Percentiles rank a stretch among this genome's conserved stretches.
These are phyloP conservation scores for Nomada ruficornis DNA, from an alignment of 2,888 invertebrate genomes.

Conservation along the genomic window DNA sequence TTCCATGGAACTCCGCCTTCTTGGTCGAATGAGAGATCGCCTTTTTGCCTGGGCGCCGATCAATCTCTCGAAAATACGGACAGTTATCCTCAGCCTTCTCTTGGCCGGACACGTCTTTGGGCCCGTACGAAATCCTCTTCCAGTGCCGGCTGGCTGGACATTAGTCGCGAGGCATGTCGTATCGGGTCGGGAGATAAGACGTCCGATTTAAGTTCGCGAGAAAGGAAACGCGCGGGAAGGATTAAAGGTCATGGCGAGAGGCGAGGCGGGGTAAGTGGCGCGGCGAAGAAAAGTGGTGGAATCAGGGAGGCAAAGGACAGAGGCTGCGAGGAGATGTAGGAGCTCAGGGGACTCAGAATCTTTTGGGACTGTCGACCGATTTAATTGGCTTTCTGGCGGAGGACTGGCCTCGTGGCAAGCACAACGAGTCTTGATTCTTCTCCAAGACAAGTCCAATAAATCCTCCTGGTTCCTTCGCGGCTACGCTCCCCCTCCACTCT, in stretches of 20 bases:
- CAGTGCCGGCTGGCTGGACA: slow-evolving; percentile 64
- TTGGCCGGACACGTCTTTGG: slow-evolving; percentile 33
- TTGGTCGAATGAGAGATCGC: slow-evolving; percentile 22
- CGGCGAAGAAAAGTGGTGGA: not conserved
- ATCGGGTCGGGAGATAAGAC: slow-evolving; percentile 70
- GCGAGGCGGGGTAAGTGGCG: not conserved
- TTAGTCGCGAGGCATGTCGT: slow-evolving; percentile 73
- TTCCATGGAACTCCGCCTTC: slow-evolving; percentile 26
- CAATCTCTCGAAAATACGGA: slow-evolving; percentile 69
- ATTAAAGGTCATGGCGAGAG: slow-evolving; percentile 63
- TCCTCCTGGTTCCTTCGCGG: slow-evolving; percentile 64
- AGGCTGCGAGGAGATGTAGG: slow-evolving; percentile 37
- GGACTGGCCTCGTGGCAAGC: slow-evolving; percentile 70
- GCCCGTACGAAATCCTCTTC: slow-evolving; percentile 64
- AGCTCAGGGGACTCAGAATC: slow-evolving; percentile 68
- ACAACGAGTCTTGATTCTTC: slow-evolving; percentile 76
- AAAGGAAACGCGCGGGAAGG: slow-evolving; percentile 66
- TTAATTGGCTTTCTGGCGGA: slow-evolving; percentile 75
- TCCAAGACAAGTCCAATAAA: slow-evolving; percentile 76
- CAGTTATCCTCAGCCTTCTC: slow-evolving; percentile 65
- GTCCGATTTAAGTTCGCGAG: slow-evolving; percentile 70
- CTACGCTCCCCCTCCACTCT: slow-evolving; percentile 39
- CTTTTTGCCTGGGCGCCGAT: slow-evolving; percentile 62
- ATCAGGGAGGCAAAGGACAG: slow-evolving; percentile 11
- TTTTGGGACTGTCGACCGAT: slow-evolving; percentile 78